Evolutionary conservation across 2,888 invertebrate species (phyloP).

Genomic region (Tortrix viridana): DNA sequence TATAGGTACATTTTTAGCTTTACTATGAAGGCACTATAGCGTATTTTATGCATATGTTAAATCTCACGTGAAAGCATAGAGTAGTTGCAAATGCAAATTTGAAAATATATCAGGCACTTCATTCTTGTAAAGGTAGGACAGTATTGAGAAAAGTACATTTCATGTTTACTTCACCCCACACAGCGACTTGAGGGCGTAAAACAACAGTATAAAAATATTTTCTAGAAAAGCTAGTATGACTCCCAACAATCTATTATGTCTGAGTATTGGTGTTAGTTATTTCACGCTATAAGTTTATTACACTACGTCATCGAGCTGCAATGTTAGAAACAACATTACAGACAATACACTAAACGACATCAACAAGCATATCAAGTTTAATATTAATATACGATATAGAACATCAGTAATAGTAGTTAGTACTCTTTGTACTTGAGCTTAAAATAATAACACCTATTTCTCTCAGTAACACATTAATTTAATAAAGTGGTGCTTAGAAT

Average conservation of each 20-base stretch:
- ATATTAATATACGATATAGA: slow-evolving; percentile 43
- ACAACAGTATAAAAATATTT: slow-evolving; percentile 29
- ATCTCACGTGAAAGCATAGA: slow-evolving; percentile 2
- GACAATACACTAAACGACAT: slow-evolving; percentile 30
- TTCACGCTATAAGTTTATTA: slow-evolving; percentile 72
- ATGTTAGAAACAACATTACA: slow-evolving; percentile 50
- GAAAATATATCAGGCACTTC: slow-evolving; percentile 30
- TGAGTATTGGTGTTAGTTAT: slow-evolving; percentile 73
- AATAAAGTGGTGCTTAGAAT: slow-evolving; percentile 58
- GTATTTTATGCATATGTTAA: slow-evolving; percentile 23
- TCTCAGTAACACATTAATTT: slow-evolving; percentile 45
- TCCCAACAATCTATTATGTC: slow-evolving; percentile 40
- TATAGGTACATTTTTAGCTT: slow-evolving; percentile 35
- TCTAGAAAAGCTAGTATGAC: slow-evolving; percentile 17
- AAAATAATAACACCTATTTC: slow-evolving; percentile 46
- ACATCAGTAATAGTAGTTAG: slow-evolving; percentile 47
- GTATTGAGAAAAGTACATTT: slow-evolving; percentile 3
- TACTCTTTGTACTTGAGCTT: slow-evolving; percentile 63
- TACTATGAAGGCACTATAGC: slow-evolving; percentile 41
- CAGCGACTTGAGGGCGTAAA: slow-evolving; percentile 17
- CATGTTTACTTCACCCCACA: slow-evolving; percentile 1
- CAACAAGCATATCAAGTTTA: slow-evolving; percentile 49
- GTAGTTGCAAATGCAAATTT: slow-evolving; percentile 2
- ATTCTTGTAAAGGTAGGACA: slow-evolving; percentile 14
- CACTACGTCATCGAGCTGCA: slow-evolving; percentile 55